Conservation (phyloP, 2,797 vertebrate species). For the Cynopterus sphinx region DNA sequence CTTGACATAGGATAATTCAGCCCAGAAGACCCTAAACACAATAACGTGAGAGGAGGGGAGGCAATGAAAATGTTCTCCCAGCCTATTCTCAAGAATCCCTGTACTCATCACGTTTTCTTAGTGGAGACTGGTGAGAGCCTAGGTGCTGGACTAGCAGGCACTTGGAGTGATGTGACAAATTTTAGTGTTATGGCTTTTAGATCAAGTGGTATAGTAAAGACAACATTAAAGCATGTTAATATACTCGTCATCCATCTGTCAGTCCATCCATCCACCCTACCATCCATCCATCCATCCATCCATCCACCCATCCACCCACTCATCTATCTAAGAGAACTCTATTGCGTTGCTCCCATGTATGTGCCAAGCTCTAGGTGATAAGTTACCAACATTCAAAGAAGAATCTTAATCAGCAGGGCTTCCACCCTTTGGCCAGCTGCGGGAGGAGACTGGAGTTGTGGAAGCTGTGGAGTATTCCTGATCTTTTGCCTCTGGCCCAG, state of each 20-base stretch:
- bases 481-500: background rate
- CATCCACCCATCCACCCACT: background rate
- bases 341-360: background rate
- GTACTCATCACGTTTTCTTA: conserved; percentile 31
- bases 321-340: background rate
- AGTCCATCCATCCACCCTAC: background rate
- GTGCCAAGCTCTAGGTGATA: background rate
- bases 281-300: background rate
- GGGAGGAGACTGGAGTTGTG: background rate
- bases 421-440: background rate
- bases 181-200: conserved; percentile 22
- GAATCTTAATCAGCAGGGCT: background rate
- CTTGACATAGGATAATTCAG: background rate
- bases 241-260: background rate
- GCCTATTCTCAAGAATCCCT: background rate
- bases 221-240: background rate
- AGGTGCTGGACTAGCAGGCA: background rate
- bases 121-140: background rate
- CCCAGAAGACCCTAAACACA: background rate
- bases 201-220: conserved; percentile 2
- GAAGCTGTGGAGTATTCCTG: background rate
- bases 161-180: background rate
- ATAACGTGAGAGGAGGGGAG: background rate
- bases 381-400: background rate
- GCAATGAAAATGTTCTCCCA: background rate